phyloP scores from a whole-genome alignment of 2,113 vertebrate species.

The Podilymbus podiceps region DNA sequence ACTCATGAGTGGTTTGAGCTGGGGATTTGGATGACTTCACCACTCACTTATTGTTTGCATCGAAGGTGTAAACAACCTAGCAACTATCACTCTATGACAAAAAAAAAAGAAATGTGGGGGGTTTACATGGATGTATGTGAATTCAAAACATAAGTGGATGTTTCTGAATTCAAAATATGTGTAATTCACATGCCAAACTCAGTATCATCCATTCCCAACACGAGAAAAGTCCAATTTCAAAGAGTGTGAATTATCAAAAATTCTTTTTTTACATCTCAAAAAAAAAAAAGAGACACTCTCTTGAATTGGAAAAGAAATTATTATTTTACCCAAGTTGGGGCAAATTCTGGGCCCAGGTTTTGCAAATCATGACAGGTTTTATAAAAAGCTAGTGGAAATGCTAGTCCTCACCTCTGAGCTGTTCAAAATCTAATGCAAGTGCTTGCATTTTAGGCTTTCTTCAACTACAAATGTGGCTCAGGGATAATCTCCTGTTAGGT shows the following conservation, averaged over 20 bases:
- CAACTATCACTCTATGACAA: background rate
- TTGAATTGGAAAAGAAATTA: background rate
- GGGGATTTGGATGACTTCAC: background rate
- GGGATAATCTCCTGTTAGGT: background rate
- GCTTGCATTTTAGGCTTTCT: background rate
- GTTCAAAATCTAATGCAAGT: background rate
- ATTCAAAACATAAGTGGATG: background rate
- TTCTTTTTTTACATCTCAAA: background rate
- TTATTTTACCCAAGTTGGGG: rapidly evolving
- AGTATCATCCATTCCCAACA: background rate
- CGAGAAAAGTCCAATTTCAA: background rate
- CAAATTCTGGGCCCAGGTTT: background rate
- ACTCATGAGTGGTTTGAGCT: background rate
- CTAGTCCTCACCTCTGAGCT: background rate
- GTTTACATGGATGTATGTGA: background rate
- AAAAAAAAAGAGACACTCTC: background rate
- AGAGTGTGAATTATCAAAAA: background rate
- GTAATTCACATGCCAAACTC: background rate
- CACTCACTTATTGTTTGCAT: background rate
- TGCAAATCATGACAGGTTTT: background rate
- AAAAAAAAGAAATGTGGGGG: background rate
- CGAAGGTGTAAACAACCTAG: background rate
- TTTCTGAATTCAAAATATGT: background rate
- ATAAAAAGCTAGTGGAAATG: background rate
- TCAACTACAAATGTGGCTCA: background rate